phyloP scores from a whole-genome alignment of 2,888 invertebrate species.

The Trisateles emortualis region DNA sequence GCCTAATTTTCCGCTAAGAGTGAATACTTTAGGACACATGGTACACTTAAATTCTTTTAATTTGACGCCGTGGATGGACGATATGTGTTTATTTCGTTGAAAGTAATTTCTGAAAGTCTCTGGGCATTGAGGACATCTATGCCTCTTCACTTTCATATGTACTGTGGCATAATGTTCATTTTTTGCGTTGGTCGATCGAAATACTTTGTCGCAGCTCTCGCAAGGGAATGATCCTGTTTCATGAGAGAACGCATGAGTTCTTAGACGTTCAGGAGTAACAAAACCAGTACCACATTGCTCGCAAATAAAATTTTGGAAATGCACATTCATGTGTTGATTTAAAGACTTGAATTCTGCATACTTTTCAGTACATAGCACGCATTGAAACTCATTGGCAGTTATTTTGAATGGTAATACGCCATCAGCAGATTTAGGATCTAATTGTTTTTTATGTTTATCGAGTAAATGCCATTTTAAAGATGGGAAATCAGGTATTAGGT shows the following conservation, averaged over 20 bases:
- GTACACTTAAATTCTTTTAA: constrained; percentile 77
- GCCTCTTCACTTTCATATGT: constrained; percentile 77
- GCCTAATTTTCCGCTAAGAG: constrained; percentile 71
- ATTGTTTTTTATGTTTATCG: constrained; percentile 60
- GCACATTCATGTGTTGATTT: constrained; percentile 81
- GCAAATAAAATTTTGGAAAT: constrained; percentile 79
- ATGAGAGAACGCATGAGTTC: constrained; percentile 73
- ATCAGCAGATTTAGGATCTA: constrained; percentile 61
- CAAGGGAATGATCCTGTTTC: constrained; percentile 74
- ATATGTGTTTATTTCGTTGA: constrained; percentile 77
- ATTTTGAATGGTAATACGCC: constrained; percentile 75
- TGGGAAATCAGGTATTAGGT: constrained; percentile 52
- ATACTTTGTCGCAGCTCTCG: constrained; percentile 81
- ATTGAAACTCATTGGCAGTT: constrained; percentile 60
- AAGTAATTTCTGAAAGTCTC: constrained; percentile 78
- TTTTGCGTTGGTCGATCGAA: constrained; percentile 76
- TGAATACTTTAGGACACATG: constrained; percentile 74
- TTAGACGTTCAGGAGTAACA: constrained; percentile 71
- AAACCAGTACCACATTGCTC: constrained; percentile 79
- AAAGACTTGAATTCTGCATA: constrained; percentile 73
- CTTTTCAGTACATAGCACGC: constrained; percentile 66
- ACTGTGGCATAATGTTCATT: constrained; percentile 82
- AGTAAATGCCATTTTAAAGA: constrained; percentile 68
- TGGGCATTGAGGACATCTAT: constrained; percentile 74
- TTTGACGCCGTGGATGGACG: constrained; percentile 70